Evolutionary conservation across 1,140 invertebrate species (phyloP), one percentile per base, ranked within the genome.

Genomic region (Druon quercuslanigerum): DNA sequence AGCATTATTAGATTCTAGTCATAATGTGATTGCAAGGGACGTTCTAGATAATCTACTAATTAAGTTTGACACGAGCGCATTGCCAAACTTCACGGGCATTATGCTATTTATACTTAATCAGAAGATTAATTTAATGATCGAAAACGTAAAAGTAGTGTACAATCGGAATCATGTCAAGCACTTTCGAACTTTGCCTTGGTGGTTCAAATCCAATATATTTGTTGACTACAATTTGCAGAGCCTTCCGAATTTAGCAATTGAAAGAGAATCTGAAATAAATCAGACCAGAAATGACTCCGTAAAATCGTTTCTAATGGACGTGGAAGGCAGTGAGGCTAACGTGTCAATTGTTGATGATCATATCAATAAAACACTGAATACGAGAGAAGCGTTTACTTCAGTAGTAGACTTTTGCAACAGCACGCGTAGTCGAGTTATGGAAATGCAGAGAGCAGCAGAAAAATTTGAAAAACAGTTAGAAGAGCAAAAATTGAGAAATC

Each of bases 161-260:
- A 90, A 91, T 50, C 90, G 85, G 75, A 86, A 90, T 80, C 84
- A 88, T 13, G 72, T 92, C 0, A 90, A 86, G 71, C 79, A 88
- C 33, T 91, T 92, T 54, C 81, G 83, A 52, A 85, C 81, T 4
- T 82, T 89, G 46, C 90, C 90, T 0, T 91, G 90, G 90, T 91
- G 91, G 90, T 90, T 89, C 12, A 89, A 91, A 51, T 90, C 91
- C 0, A 85, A 74, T 17, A 71, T 83, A 33, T 80, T 90, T 56
- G 73, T 80, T 46, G 78, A 83, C 73, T 83, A 83, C 20, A 70
- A 14, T 70, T 79, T 17, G 66, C 75, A 60, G 19, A 74, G 9
- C 46, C 87, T 2, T 72, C 75, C 3, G 70, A 77, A 50, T 83
- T 86, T 66, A 84, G 84, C 33, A 51, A 84, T 46, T 73, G 75